These are phyloP conservation scores for Apotomis betuletana DNA, from an alignment of 2,888 invertebrate genomes.

Conservation along the genomic window DNA sequence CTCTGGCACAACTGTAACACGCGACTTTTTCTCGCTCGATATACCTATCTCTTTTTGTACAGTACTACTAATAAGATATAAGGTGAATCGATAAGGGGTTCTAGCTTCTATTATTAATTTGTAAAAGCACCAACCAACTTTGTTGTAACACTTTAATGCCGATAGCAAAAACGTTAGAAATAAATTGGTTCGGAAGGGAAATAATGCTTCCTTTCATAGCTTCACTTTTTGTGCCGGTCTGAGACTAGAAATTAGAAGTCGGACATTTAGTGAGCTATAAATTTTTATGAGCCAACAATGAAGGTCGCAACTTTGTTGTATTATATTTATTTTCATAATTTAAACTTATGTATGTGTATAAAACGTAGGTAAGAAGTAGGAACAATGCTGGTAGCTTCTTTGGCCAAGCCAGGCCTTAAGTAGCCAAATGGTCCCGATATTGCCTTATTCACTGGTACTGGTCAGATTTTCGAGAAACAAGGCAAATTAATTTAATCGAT, in stretches of 20 bases:
- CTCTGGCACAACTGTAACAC: no score
- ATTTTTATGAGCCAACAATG: conserved; percentile 55
- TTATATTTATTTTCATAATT: not conserved
- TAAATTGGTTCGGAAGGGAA: conserved; percentile 16
- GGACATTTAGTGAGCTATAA: conserved; percentile 62
- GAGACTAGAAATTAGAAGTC: conserved; percentile 46
- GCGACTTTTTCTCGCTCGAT: no score
- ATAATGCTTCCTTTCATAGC: conserved; percentile 21
- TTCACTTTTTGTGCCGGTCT: conserved; percentile 26
- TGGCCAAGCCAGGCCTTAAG: no score
- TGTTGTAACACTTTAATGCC: not conserved
- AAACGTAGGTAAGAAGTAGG: no score
- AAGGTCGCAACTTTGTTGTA: conserved; percentile 48
- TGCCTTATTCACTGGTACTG: no score
- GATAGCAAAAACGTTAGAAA: not conserved
- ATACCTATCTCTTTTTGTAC: no score
- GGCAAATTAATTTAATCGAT: no score
- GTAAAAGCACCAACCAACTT: not conserved
- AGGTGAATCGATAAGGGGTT: no score
- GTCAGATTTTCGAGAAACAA: no score
- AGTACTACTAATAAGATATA: no score
- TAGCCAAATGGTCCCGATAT: no score
- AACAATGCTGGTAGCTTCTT: no score
- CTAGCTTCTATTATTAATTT: not conserved
- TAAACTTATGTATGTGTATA: not conserved